Evolutionary conservation across 2,888 invertebrate genomes (phyloP), one percentile per base, ranked within the genome.

Genomic region (Pyrochroa serraticornis): DNA sequence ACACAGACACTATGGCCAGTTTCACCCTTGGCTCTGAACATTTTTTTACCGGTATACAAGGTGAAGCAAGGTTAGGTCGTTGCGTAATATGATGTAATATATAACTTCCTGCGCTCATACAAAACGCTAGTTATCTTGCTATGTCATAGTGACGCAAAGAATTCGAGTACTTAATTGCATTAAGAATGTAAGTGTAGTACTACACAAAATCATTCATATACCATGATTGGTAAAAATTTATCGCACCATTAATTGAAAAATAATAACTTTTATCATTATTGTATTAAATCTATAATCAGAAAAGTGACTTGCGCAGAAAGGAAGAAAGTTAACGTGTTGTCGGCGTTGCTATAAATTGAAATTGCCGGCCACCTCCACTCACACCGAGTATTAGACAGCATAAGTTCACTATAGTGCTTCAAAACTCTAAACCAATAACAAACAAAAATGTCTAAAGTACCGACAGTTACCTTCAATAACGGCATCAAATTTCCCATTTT

Each of bases 21-120:
- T 46, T 95, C 86, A 44, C 82, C 85, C 10, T 83, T 85, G 1
- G 80, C 90, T 91, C 74, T 6, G 12, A 51, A 32, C 33, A 7
- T 35, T 2, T 38, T 12, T 10, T 10, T 36, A n/a, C n/a, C n/a
- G n/a, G n/a, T 13, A 47, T n/a, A 47, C 10, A 36, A 14, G 9
- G 8, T 8, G 10, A 35, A n/a, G 30, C 37, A 14, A 30, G n/a
- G 13, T 36, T 12, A n/a, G 8, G 6, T 48, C 8, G 38, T 44
- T 22, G 12, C 9, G 13, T 12, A 38, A 38, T 38, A 2, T 38
- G 10, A 13, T 39, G 39, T 39, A 9, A 39, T 13, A 22, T 22
- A 5, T 22, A 22, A n/a, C n/a, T n/a, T n/a, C n/a, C n/a, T n/a
- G n/a, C n/a, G n/a, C n/a, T n/a, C n/a, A n/a, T n/a, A n/a, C n/a